phyloP scores from a whole-genome alignment of 2,888 invertebrate genomes.

The Brachycybe producta region DNA sequence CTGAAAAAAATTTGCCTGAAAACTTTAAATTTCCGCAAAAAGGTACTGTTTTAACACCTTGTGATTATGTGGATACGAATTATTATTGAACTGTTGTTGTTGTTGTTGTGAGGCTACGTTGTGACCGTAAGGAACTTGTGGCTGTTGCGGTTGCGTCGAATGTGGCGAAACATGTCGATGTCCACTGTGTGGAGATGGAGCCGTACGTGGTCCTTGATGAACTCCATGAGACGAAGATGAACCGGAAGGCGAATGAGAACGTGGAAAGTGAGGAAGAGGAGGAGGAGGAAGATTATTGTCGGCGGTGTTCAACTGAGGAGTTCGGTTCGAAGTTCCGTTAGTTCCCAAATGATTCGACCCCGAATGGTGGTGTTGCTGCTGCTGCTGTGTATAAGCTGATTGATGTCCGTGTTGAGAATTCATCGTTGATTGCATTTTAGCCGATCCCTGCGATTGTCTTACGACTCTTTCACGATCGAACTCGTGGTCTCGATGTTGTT shows the following conservation, averaged over 20 bases:
- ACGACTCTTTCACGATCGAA: slow-evolving; percentile 7
- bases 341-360: not conserved
- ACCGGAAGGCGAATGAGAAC: slow-evolving; percentile 7
- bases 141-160: slow-evolving; percentile 9
- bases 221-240: slow-evolving; percentile 1
- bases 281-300: not conserved
- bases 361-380: not conserved
- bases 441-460: slow-evolving; percentile 4
- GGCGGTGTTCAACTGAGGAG: not conserved
- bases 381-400: no score
- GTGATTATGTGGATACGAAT: not conserved
- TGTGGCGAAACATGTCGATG: slow-evolving; percentile 1
- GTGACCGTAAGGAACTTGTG: not conserved
- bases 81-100: no score
- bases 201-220: not conserved
- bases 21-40: no score
- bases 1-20: no score
- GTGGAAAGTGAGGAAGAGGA: not conserved
- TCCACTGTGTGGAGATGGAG: not conserved
- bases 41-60: not conserved
- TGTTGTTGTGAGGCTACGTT: not conserved
- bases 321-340: slow-evolving; percentile 7
- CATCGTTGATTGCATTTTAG: not conserved
- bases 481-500: not conserved
- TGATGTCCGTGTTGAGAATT: not conserved